Base-by-base conservation (phyloP, 2,113 vertebrate genomes). In the Oncorhynchus keta region DNA sequence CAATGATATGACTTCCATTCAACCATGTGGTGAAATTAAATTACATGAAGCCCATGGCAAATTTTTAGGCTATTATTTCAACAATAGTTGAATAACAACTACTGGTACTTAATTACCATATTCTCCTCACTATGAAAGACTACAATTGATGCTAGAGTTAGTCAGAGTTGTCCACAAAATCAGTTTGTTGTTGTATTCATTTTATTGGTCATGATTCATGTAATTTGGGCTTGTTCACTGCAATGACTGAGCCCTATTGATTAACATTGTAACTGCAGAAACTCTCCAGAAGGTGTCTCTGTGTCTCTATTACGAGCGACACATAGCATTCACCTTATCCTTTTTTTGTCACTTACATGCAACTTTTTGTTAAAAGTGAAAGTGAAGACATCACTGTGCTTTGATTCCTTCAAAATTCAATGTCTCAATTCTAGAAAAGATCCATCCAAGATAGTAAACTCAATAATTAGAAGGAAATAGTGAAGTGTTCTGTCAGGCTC, bases 281-380 rank as follows among this genome's bases (percentile, higher is more conserved):
- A 61, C 3, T 3, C 3, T 74, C 91, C 93, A 91, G 81, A 22
- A 67, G 90, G 90, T 78, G 90, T 89, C 91, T 86, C 91, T 89
- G 79, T 90, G 76, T 83, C 73, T 81, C 82, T 86, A 92, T 39
- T 30, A 66, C 55, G 3, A 70, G 65, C 20, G 8, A 3, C 39
- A 49, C 39, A 70, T n/a, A 69, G 28, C 13, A 9, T 5, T 49
- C 39, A 35, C 22, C 39, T 70, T 70, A 5, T 11, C 6, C n/a
- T 14, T 70, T 48, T 49, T 48, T 32, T 6, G 35, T 39, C 35
- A 30, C 9, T 28, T 4, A 68, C 30, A 57, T 13, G 13, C 12
- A 18, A 57, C 14, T 14, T 6, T 22, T 61, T n/a, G 11, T 22
- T 61, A 39, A 39, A 39, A 39, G 35, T 39, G 39, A 39, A 39